Evolutionary conservation across 2,113 vertebrate genomes (phyloP).

Genomic region (Gorsachius goisagi): DNA sequence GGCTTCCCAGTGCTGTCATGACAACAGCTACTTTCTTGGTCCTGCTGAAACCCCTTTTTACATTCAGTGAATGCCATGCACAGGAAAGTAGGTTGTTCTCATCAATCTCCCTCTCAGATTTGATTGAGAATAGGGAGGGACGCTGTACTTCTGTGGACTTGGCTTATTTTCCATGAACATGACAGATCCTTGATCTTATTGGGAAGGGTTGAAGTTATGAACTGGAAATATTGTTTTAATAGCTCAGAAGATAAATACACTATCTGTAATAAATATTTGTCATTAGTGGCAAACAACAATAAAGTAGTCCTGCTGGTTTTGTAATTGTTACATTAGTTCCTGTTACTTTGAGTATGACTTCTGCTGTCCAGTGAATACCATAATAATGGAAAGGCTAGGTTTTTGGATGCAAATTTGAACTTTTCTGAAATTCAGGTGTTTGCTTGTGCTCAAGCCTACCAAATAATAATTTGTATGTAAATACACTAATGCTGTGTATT

Average conservation of each 20-base stretch:
- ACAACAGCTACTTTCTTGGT: conserved; percentile 55
- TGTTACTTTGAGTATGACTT: neutral
- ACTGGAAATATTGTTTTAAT: neutral
- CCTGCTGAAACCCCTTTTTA: conserved; percentile 60
- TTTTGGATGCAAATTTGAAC: neutral
- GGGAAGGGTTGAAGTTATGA: neutral
- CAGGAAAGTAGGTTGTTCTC: conserved; percentile 53
- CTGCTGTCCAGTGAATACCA: neutral
- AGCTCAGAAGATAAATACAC: neutral
- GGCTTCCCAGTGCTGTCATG: conserved; percentile 63
- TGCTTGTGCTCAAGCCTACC: neutral
- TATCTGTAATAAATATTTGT: neutral
- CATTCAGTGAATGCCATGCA: conserved; percentile 44
- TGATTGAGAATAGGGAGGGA: conserved; percentile 24
- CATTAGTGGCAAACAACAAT: neutral
- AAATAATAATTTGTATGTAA: neutral
- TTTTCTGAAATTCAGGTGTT: neutral
- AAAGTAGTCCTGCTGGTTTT: neutral
- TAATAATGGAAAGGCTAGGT: neutral
- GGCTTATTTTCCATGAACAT: neutral
- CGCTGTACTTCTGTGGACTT: neutral
- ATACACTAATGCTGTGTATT: neutral
- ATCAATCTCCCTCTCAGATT: conserved; percentile 8
- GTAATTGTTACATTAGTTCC: neutral
- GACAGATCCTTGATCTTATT: neutral